Evolutionary conservation across 2,888 invertebrate genomes (phyloP), one percentile per base, ranked within the genome.

Genomic region (Anaspis maculata): DNA sequence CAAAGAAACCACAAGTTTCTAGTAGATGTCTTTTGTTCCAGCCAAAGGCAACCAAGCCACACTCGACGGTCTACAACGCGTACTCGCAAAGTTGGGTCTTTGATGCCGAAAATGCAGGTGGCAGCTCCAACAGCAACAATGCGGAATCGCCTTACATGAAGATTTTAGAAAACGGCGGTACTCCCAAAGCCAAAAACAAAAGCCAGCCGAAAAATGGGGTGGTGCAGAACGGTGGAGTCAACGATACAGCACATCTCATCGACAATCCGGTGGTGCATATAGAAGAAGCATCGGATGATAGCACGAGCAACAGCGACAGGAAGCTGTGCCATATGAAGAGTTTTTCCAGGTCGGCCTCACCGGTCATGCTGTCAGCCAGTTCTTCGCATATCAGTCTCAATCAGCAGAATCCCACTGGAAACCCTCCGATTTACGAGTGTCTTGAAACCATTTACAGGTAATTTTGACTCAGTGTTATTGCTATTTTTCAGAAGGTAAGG

Each of bases 61-160:
- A 56, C 41, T 43, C 49, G 32, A 56, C 54, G 32, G 56, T 57
- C 13, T 64, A 66, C 57, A 62, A 63, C 56, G 64, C 67, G 28
- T 68, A 68, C 52, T 62, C 68, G 11, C 69, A 69, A 49, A 69
- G 69, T 41, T 71, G 71, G 71, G 71, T 71, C 26, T 71, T 69
- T 53, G 69, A 70, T 32, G 52, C 66, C 11, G 61, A 54, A 36
- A 57, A 39, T 44, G 41, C 37, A 9, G 52, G 53, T 2, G 51
- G 51, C 14, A 46, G 48, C 27, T 55, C 59, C 19, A 60, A 59
- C 41, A 51, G 57, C 15, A 61, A 59, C 41, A 51, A 58, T 15
- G 41, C 50, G 11, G 48, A 50, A 28, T 50, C 58, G 11, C 53
- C 61, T 26, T 62, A 59, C 37, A 44, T 61, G 36, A 59, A 60